phyloP scores from a whole-genome alignment of 2,113 vertebrate species.

The Tauraco erythrolophus region DNA sequence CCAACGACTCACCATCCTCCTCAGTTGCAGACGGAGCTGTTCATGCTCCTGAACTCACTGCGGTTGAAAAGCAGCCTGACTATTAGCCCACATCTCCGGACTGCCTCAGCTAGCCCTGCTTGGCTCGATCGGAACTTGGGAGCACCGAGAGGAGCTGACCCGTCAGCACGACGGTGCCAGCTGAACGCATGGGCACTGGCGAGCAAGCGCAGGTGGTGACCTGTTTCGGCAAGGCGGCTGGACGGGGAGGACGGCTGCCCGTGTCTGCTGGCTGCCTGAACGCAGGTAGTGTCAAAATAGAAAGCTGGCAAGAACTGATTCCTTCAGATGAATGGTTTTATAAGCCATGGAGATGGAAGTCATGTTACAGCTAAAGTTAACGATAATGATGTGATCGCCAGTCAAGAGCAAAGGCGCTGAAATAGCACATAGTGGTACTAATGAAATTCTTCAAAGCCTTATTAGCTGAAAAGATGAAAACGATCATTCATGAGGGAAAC shows the following conservation, averaged over 20 bases:
- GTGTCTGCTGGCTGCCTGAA: neutral
- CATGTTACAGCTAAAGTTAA: neutral
- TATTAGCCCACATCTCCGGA: neutral
- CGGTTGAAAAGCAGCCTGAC: neutral
- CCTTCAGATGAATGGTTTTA: neutral
- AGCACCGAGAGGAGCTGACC: neutral
- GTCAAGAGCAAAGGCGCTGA: neutral
- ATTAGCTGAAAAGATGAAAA: conserved; percentile 28
- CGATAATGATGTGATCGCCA: neutral
- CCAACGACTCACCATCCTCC: rapidly evolving
- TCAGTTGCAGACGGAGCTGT: neutral
- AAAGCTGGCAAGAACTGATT: neutral
- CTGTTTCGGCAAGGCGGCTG: rapidly evolving
- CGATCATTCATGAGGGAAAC: neutral
- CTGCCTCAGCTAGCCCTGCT: neutral
- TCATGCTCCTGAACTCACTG: neutral
- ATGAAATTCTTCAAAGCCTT: conserved; percentile 17
- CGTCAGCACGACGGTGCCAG: rapidly evolving
- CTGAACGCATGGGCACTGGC: rapidly evolving
- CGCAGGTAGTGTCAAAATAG: neutral
- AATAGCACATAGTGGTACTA: neutral
- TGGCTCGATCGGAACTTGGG: neutral
- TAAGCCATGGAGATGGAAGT: neutral
- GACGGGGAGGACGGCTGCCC: rapidly evolving
- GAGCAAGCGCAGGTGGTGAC: neutral